Evolutionary conservation across 2,113 vertebrate genomes (phyloP).

Genomic region (Tragelaphus strepsiceros): DNA sequence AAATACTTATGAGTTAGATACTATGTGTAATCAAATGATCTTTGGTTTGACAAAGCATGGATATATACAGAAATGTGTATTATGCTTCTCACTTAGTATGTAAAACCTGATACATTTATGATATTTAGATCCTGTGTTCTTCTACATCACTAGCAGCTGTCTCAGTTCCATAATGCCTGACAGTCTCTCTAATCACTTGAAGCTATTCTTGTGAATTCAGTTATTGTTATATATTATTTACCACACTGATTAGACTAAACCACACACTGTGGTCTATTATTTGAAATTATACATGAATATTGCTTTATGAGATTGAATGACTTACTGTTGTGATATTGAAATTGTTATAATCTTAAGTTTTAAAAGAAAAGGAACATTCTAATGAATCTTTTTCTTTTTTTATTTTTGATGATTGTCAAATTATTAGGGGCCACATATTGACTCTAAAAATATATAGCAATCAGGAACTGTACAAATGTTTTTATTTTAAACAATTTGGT

Average conservation of each 20-base stretch:
- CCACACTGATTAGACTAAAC: neutral
- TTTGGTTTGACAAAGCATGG: neutral
- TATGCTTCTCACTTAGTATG: neutral
- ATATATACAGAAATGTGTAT: neutral
- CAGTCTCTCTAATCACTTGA: constrained; percentile 31
- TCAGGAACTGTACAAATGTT: neutral
- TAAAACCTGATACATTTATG: neutral
- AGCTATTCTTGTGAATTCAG: constrained; percentile 35
- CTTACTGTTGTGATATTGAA: too few species aligned
- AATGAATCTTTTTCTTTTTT: too few species aligned
- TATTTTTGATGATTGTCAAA: constrained; percentile 35
- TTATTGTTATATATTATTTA: neutral
- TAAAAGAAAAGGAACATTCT: too few species aligned
- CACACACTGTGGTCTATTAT: neutral
- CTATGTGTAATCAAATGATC: neutral
- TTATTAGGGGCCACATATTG: neutral
- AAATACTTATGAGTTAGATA: neutral
- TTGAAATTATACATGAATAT: constrained; percentile 19
- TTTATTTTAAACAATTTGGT: constrained; percentile 45
- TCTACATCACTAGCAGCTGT: neutral
- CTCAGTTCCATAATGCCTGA: neutral
- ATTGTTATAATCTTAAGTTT: too few species aligned
- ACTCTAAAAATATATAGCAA: neutral
- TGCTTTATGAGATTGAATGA: constrained; percentile 15
- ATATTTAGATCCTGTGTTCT: neutral